phyloP scores from a whole-genome alignment of 2,797 vertebrate species.

The Sebastolobus altivelis region DNA sequence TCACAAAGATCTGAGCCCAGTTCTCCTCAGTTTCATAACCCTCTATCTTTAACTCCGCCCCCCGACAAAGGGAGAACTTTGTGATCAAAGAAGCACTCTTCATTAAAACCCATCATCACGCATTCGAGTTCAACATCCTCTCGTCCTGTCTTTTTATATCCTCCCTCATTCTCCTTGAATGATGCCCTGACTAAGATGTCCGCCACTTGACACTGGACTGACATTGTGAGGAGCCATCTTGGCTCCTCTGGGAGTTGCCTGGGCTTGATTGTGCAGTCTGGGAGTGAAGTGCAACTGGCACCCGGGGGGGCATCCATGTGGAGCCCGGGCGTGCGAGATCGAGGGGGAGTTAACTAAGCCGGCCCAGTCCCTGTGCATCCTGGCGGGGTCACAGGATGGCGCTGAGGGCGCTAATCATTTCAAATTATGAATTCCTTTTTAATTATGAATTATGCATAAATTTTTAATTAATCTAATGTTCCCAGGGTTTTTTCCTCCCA shows the following conservation, averaged over 20 bases:
- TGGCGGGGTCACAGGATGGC: conserved; percentile 82
- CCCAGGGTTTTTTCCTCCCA: conserved; percentile 81
- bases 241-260: conserved; percentile 78
- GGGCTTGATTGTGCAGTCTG: conserved; percentile 83
- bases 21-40: conserved; percentile 51
- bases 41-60: conserved; percentile 51
- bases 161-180: conserved; percentile 67
- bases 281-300: conserved; percentile 78
- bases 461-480: conserved; percentile 92
- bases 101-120: conserved; percentile 66
- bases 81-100: conserved; percentile 71
- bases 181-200: conserved; percentile 79
- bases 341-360: conserved; percentile 82
- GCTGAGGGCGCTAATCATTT: conserved; percentile 87
- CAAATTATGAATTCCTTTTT: conserved; percentile 90
- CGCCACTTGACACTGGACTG: conserved; percentile 80
- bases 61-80: conserved; percentile 59
- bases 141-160: conserved; percentile 60
- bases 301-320: conserved; percentile 75
- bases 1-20: conserved; percentile 65
- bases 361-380: conserved; percentile 76
- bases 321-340: conserved; percentile 62
- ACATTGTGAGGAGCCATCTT: conserved; percentile 79
- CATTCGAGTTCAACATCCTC: conserved; percentile 68
- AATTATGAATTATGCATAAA: conserved; percentile 92